A percentile compares a stretch with the other conserved stretches of the same genome.
Evolutionary conservation across 64 coral and sea anemone species (phyloP).

Genomic region (Stylophora pistillata): DNA sequence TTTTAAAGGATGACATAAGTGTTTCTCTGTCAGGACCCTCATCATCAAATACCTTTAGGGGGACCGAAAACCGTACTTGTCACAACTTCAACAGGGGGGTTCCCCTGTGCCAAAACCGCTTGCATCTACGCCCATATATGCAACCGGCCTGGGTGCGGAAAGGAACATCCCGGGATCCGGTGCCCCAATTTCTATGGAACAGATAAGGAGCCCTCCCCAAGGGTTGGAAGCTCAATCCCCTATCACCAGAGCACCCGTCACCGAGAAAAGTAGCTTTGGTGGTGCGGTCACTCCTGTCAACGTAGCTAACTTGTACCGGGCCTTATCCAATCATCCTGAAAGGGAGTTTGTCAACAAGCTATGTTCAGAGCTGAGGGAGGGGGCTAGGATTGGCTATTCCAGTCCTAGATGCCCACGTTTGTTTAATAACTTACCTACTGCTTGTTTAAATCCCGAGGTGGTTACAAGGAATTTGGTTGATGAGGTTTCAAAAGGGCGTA

Average conservation of each 20-base stretch:
- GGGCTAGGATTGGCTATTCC: conserved; percentile 4
- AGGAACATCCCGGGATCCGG: too few relatives aligned
- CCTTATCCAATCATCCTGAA: conserved; percentile 28
- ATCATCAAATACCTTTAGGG: conserved; percentile 3
- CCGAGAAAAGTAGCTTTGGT: conserved; percentile 7
- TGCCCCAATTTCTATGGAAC: too few relatives aligned
- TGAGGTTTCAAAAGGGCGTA: conserved; percentile 10
- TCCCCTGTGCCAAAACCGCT: too few relatives aligned
- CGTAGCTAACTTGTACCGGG: background rate
- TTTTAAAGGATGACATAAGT: background rate
- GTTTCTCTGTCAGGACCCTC: conserved; percentile 11
- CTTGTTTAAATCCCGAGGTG: conserved; percentile 14
- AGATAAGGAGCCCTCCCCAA: too few relatives aligned
- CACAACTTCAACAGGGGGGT: background rate
- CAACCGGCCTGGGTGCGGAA: too few relatives aligned
- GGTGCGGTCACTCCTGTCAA: conserved; percentile 4
- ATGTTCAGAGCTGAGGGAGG: background rate
- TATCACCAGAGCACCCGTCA: background rate
- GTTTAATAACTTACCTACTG: conserved; percentile 25
- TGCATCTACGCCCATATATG: too few relatives aligned
- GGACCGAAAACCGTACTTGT: background rate
- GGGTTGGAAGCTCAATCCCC: background rate
- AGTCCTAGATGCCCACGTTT: background rate
- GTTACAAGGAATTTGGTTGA: background rate
- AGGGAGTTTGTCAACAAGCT: conserved; percentile 6